Conservation (phyloP, 1,140 invertebrate genomes). For the Lucilia sericata region DNA sequence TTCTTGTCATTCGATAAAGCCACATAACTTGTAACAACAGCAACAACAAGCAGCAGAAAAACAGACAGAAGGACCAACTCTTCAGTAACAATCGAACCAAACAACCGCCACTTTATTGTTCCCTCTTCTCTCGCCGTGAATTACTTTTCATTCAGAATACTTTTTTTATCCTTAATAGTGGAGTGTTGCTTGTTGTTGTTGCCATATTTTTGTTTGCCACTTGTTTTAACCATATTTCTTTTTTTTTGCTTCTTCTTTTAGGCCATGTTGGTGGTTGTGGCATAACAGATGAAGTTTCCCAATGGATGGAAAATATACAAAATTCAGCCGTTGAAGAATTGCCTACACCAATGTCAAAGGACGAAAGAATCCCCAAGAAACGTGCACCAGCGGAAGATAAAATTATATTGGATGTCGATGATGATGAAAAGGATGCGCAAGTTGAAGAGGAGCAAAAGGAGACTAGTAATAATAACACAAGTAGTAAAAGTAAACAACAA, state of each 20-base stretch:
- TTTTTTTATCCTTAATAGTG: background rate
- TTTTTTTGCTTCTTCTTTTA: conserved; percentile 57
- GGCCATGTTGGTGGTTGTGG: conserved; percentile 88
- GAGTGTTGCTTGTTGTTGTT: background rate
- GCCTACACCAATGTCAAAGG: conserved; percentile 66
- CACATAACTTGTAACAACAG: background rate
- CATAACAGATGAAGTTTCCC: conserved; percentile 84
- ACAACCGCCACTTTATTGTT: background rate
- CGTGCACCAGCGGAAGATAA: conserved; percentile 41
- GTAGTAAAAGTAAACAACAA: conserved; percentile 50
- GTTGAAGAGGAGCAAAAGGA: background rate
- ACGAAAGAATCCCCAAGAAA: conserved; percentile 59
- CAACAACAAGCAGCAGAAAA: background rate
- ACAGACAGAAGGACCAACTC: background rate
- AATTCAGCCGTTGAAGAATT: conserved; percentile 78
- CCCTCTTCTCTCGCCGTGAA: too few species aligned
- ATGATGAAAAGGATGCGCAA: conserved; percentile 46
- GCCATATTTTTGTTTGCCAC: background rate
- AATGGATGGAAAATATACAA: conserved; percentile 94
- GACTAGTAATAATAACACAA: conserved; percentile 28
- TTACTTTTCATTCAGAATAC: background rate
- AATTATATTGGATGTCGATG: conserved; percentile 13
- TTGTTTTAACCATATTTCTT: conserved; percentile 34
- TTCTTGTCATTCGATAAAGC: conserved; percentile 2
- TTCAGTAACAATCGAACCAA: conserved; percentile 6